phyloP scores from a whole-genome alignment of 2,113 vertebrate species.

The Sinocyclocheilus grahami region DNA sequence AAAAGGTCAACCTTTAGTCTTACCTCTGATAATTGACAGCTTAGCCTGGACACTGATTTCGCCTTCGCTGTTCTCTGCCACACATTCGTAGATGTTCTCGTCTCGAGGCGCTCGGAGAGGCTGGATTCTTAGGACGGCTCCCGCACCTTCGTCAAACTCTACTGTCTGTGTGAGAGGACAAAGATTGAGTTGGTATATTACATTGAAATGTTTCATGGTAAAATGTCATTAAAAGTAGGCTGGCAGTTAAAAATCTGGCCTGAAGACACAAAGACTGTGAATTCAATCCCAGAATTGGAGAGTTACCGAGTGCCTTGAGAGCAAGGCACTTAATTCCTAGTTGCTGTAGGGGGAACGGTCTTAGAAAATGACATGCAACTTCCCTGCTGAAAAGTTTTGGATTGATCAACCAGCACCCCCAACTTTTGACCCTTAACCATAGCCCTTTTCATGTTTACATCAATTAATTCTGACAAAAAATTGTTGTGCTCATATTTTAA shows the following conservation, averaged over 20 bases:
- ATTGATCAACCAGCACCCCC: neutral
- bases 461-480: neutral
- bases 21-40: slow-evolving; percentile 97
- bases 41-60: slow-evolving; percentile 91
- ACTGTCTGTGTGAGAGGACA: slow-evolving; percentile 80
- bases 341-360: neutral
- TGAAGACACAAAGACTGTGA: neutral
- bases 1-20: neutral
- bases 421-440: neutral
- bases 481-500: neutral
- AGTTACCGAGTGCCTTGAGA: neutral
- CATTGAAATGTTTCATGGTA: neutral
- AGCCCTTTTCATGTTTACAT: neutral
- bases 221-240: neutral
- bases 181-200: neutral
- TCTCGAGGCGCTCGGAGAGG: slow-evolving; percentile 93
- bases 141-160: slow-evolving; percentile 95
- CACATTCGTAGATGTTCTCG: slow-evolving; percentile 95
- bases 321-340: no score
- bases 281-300: neutral
- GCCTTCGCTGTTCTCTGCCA: slow-evolving; percentile 88
- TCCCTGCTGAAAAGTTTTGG: neutral
- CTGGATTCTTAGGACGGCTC: slow-evolving; percentile 93
- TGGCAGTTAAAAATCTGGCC: neutral
- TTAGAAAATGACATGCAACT: neutral